These are phyloP conservation scores for Elgaria multicarinata DNA, from an alignment of 2,113 vertebrate genomes.

Conservation along the genomic window DNA sequence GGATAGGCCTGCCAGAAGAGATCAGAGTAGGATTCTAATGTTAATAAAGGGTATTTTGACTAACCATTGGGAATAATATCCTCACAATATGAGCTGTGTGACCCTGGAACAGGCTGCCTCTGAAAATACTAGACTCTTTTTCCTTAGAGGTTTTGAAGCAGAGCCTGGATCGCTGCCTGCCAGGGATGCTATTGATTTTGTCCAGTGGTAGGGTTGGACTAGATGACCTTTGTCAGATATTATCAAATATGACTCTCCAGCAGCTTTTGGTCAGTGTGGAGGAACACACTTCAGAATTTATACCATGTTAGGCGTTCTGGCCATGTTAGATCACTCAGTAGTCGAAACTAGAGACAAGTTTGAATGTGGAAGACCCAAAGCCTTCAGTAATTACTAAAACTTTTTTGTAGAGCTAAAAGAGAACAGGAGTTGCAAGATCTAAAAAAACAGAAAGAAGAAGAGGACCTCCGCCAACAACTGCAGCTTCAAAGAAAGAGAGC, in stretches of 20 bases:
- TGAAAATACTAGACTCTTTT: background rate
- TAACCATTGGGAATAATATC: too few species aligned
- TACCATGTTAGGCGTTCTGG: background rate
- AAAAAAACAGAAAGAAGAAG: slow-evolving; percentile 82
- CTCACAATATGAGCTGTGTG: too few species aligned
- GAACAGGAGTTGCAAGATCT: slow-evolving; percentile 74
- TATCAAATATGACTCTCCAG: slow-evolving; percentile 24
- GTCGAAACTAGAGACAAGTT: background rate
- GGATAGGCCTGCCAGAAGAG: too few species aligned
- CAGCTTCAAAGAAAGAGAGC: slow-evolving; percentile 87
- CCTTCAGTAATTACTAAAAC: slow-evolving; percentile 24
- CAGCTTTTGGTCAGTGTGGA: background rate
- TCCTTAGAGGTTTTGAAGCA: background rate
- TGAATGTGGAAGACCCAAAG: background rate
- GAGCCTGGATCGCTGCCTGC: background rate
- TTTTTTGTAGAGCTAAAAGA: slow-evolving; percentile 81
- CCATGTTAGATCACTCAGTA: rapidly evolving
- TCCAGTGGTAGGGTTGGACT: background rate
- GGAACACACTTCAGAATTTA: slow-evolving; percentile 36
- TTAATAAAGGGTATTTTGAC: too few species aligned
- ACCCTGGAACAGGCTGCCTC: background rate
- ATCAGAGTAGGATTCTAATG: too few species aligned
- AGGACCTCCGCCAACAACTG: slow-evolving; percentile 80
- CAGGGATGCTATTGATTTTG: background rate
- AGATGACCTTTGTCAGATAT: background rate